A percentile compares a stretch with the other conserved stretches of the same genome.
Conservation (phyloP, 2,113 vertebrate genomes). For the Notothenia rossii region DNA sequence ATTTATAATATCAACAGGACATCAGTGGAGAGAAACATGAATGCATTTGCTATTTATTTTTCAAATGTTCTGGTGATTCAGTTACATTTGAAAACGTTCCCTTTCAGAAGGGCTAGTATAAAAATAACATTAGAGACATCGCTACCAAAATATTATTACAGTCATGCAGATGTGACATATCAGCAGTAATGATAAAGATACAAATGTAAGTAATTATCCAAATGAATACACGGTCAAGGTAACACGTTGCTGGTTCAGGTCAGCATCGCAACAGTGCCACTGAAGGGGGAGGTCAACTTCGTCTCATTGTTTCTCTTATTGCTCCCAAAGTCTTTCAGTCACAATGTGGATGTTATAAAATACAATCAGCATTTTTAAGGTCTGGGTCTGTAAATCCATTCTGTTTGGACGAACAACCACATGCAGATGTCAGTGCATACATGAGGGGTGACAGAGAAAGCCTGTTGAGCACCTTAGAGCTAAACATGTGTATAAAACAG, state of each 20-base stretch:
- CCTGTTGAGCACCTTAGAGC: slow-evolving; percentile 20
- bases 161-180: not conserved
- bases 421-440: slow-evolving; percentile 23
- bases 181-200: not conserved
- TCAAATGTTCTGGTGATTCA: not conserved
- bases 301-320: not conserved
- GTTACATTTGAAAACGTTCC: not conserved
- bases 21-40: not conserved
- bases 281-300: not conserved
- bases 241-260: not conserved
- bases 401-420: not conserved
- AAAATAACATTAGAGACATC: not conserved
- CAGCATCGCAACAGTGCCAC: not conserved
- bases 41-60: too few relatives aligned
- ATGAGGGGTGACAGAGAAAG: slow-evolving; percentile 11
- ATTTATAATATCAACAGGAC: not conserved
- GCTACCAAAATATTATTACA: not conserved
- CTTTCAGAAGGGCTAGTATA: not conserved
- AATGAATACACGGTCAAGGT: not conserved
- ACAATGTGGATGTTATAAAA: not conserved
- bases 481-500: slow-evolving; percentile 20
- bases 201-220: not conserved
- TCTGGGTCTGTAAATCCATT: not conserved
- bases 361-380: not conserved
- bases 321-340: not conserved